Base-by-base conservation (phyloP, 2,888 invertebrate species). In the Caenorhabditis auriculariae region DNA sequence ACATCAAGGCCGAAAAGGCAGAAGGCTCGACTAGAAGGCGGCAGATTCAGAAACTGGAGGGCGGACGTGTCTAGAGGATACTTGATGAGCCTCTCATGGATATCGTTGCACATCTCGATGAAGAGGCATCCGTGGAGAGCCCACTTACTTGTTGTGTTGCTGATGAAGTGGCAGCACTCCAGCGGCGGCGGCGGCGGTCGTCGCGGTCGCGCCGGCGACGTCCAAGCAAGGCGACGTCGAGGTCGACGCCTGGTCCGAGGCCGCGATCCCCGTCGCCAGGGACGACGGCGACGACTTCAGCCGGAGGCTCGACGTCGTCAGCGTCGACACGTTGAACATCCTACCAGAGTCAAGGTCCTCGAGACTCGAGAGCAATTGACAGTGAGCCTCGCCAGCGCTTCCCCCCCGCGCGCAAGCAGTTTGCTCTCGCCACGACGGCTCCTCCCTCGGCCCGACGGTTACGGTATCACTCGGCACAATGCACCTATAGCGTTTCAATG, bases 281-380 rank as follows among this genome's bases (percentile, higher is more conserved):
- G 54, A 41, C 21, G 55, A 48, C 51, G 58, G 44, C 51, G 69
- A 63, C 47, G 64, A n/a, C n/a, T n/a, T n/a, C n/a, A n/a, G n/a
- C n/a, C n/a, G n/a, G n/a, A n/a, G n/a, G n/a, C n/a, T n/a, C n/a
- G n/a, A 47, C 42, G 55, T 59, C 39, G 64, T 63, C 46, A 70
- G 67, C 54, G 65, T 56, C 47, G 64, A 62, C 57, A 70, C 62
- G 67, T 67, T 70, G 70, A 70, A 70, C 70, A 70, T 69, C 50
- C 54, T 19, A 39, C 19, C n/a, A n/a, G n/a, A n/a, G n/a, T n/a
- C n/a, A n/a, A n/a, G 48, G 58, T 54, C 54, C 60, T 60, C 57
- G 54, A 65, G 55, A 48, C 43, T 62, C 58, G 60, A 65, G 68
- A 61, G 68, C 68, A 65, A 65, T 68, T 68, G 68, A 68, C 68